phyloP scores from a whole-genome alignment of 2,113 vertebrate genomes.

The Recurvirostra avosetta region DNA sequence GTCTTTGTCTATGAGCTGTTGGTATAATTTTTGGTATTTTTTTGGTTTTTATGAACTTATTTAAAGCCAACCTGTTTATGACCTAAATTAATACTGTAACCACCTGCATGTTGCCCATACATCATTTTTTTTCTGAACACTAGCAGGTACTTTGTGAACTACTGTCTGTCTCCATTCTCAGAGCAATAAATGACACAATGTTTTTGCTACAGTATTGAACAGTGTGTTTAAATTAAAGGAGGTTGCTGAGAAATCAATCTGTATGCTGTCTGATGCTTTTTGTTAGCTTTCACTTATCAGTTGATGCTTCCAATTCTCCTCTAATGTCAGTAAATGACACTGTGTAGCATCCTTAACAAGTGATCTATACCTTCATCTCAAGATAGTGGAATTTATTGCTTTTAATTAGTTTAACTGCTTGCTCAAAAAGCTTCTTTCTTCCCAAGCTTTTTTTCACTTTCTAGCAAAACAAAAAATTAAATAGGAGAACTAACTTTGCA shows the following conservation, averaged over 20 bases:
- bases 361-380: constrained; percentile 20
- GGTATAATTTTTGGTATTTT: neutral
- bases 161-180: neutral
- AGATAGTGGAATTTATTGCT: neutral
- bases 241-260: neutral
- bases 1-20: neutral
- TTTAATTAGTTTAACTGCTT: constrained; percentile 41
- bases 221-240: neutral
- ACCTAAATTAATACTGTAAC: neutral
- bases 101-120: neutral
- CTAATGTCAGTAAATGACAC: neutral
- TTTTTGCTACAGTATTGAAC: neutral
- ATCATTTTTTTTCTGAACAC: neutral
- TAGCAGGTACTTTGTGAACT: neutral
- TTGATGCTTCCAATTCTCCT: neutral
- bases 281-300: neutral
- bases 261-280: neutral
- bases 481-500: neutral
- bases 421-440: neutral
- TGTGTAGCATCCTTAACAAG: neutral
- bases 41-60: neutral
- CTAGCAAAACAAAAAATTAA: constrained; percentile 11
- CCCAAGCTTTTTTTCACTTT: neutral
- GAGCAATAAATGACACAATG: neutral
- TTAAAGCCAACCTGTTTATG: neutral